Percentiles rank a stretch among this genome's conserved stretches.
Evolutionary conservation across 2,888 invertebrate species (phyloP).

Genomic region (Dorcus parallelipipedus): DNA sequence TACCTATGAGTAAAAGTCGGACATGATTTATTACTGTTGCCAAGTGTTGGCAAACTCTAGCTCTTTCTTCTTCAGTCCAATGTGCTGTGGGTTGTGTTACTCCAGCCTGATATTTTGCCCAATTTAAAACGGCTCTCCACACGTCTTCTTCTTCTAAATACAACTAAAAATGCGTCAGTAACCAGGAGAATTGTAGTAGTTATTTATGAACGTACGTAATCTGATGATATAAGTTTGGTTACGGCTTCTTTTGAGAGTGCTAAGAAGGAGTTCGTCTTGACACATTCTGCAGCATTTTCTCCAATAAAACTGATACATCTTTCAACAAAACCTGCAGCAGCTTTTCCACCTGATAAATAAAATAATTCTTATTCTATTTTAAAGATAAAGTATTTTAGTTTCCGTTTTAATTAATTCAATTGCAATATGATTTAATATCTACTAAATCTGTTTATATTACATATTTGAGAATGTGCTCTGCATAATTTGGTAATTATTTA

Average conservation of each 20-base stretch:
- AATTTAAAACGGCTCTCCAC: conserved; percentile 85
- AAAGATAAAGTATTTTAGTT: too few species aligned
- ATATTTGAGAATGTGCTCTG: too few species aligned
- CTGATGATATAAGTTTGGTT: conserved; percentile 85
- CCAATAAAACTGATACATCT: conserved; percentile 85
- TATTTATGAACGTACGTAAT: conserved; percentile 66
- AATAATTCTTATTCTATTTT: too few species aligned
- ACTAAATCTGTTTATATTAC: too few species aligned
- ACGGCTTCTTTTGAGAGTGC: conserved; percentile 86
- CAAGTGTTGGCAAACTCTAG: conserved; percentile 80
- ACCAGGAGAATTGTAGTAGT: not conserved
- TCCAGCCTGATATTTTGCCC: conserved; percentile 91
- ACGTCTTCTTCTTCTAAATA: conserved; percentile 92
- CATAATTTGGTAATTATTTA: too few species aligned
- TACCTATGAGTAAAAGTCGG: conserved; percentile 77
- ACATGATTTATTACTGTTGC: conserved; percentile 90
- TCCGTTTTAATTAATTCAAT: too few species aligned
- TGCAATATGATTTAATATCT: too few species aligned
- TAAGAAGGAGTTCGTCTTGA: conserved; percentile 84
- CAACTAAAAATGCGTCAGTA: conserved; percentile 52
- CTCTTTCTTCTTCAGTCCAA: conserved; percentile 90
- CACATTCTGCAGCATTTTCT: conserved; percentile 85
- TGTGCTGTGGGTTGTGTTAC: conserved; percentile 88
- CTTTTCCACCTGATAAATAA: conserved; percentile 66
- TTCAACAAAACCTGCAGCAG: conserved; percentile 83